Conservation (phyloP, 2,113 vertebrate species). For the Canis aureus region DNA sequence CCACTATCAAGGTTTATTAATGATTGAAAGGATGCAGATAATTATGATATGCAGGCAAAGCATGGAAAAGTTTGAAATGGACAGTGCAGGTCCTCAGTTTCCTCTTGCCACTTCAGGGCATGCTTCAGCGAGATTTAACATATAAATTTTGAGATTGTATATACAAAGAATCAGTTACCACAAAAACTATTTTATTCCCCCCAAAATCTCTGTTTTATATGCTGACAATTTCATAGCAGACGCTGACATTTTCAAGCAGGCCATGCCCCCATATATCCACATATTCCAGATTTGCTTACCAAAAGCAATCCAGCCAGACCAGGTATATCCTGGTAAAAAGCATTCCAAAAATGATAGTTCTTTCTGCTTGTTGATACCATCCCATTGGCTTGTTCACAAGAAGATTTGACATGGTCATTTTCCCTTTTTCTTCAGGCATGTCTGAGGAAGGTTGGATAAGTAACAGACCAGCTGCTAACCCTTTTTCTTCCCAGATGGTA, state of each 20-base stretch:
- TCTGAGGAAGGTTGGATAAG: not conserved
- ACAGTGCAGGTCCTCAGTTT: not conserved
- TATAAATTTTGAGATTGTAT: not conserved
- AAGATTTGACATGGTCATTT: not conserved
- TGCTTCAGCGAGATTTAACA: not conserved
- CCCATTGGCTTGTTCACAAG: not conserved
- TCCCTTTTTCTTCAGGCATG: not conserved
- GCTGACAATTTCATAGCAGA: not conserved
- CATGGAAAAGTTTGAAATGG: not conserved
- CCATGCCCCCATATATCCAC: not conserved
- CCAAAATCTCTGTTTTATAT: not conserved
- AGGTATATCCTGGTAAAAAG: not conserved
- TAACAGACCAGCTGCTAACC: not conserved
- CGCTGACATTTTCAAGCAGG: not conserved
- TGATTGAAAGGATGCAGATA: not conserved
- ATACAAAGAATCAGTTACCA: not conserved
- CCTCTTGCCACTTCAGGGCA: not conserved
- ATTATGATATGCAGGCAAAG: not conserved
- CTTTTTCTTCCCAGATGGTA: not conserved
- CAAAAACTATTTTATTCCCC: not conserved
- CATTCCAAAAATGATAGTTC: not conserved
- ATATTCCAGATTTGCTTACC: not conserved
- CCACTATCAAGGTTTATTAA: not conserved
- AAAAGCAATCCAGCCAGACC: not conserved
- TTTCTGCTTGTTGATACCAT: not conserved